Conservation (phyloP, 2,888 invertebrate genomes). For the Orchestes rusci region DNA sequence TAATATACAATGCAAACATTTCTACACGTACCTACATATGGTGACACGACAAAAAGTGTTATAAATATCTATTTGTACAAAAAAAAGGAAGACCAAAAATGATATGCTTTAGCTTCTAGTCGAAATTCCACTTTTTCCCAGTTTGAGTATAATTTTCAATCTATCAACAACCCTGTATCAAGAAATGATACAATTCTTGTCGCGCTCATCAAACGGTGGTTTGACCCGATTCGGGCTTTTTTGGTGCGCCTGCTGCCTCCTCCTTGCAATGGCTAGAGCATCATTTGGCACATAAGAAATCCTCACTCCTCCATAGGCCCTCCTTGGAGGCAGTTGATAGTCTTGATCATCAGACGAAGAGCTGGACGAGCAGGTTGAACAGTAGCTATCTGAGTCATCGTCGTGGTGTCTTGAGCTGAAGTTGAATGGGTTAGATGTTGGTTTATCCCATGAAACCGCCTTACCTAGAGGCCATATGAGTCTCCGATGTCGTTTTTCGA, state of each 20-base stretch:
- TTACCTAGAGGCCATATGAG: conserved; percentile 31
- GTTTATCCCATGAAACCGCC: too few relatives aligned
- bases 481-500: conserved; percentile 39
- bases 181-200: conserved; percentile 81
- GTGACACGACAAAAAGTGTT: conserved; percentile 11
- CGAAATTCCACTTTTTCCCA: too few relatives aligned
- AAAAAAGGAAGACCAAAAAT: background rate
- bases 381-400: conserved; percentile 71
- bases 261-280: conserved; percentile 73
- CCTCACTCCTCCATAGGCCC: conserved; percentile 80
- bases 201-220: conserved; percentile 48
- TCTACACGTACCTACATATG: conserved; percentile 2
- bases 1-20: background rate
- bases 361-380: conserved; percentile 82
- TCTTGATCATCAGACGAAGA: conserved; percentile 84
- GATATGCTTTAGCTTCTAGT: background rate
- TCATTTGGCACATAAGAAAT: conserved; percentile 93
- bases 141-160: conserved; percentile 8
- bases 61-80: conserved; percentile 6
- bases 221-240: conserved; percentile 38
- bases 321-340: conserved; percentile 74
- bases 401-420: conserved; percentile 36
- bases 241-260: conserved; percentile 49
- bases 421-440: too few relatives aligned
- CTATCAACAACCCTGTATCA: conserved; percentile 49